Conservation (phyloP, 1,140 invertebrate genomes). For the Thalassaphorura encarpata region DNA sequence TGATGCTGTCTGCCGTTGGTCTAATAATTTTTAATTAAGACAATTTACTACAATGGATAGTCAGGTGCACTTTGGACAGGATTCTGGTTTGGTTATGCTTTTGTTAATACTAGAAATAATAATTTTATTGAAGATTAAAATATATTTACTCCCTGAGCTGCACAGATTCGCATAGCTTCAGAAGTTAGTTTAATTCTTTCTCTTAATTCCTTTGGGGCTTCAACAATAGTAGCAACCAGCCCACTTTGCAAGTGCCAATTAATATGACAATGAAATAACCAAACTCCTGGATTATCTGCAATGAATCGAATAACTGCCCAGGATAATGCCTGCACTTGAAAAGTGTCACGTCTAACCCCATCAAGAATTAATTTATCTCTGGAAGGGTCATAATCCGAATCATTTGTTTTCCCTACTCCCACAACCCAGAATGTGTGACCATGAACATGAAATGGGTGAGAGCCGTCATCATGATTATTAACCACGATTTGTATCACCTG, state of each 20-base stretch:
- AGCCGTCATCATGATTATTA: not conserved
- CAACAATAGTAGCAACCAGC: not conserved
- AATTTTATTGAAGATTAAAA: too few species aligned
- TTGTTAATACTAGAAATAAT: too few species aligned
- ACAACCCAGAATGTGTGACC: conserved; percentile 9
- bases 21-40: too few species aligned
- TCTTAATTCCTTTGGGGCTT: not conserved
- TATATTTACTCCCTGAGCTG: too few species aligned
- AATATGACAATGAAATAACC: conserved; percentile 9
- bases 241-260: not conserved
- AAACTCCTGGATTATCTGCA: conserved; percentile 6
- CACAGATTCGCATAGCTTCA: not conserved
- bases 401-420: not conserved
- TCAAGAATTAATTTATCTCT: not conserved
- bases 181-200: not conserved
- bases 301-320: conserved; percentile 6
- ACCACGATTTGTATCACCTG: not conserved
- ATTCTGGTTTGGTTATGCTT: too few species aligned
- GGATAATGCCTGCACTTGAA: not conserved
- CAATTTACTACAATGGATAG: too few species aligned
- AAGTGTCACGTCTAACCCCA: conserved; percentile 4
- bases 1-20: too few species aligned
- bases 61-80: too few species aligned
- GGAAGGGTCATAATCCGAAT: not conserved
- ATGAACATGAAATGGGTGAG: conserved; percentile 9